Conservation (phyloP, 2,797 vertebrate genomes). For the Pangasius djambal region DNA sequence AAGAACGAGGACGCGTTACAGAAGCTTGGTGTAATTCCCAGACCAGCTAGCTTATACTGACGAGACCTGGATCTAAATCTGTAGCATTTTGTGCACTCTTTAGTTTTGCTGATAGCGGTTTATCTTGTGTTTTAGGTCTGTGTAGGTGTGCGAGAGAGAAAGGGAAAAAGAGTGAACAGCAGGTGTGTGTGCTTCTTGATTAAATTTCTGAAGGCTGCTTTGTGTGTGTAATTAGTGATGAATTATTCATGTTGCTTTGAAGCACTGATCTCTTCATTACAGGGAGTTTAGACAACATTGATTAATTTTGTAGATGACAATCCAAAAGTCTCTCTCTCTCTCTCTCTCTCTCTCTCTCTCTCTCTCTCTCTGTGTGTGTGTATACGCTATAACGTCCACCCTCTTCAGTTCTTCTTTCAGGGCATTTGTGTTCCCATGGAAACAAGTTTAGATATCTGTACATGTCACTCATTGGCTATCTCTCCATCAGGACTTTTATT, state of each 20-base stretch:
- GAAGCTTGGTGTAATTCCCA: conserved; percentile 11
- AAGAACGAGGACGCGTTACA: conserved; percentile 17
- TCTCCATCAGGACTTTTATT: conserved; percentile 32
- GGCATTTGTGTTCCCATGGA: conserved; percentile 45
- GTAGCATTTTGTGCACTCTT: conserved; percentile 4
- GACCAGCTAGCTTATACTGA: background rate
- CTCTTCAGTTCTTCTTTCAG: conserved; percentile 43
- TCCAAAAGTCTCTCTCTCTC: conserved; percentile 18
- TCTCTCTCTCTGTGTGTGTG: conserved; percentile 19
- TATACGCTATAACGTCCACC: background rate
- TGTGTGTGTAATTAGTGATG: conserved; percentile 56
- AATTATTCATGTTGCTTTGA: conserved; percentile 60
- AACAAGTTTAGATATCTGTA: conserved; percentile 43
- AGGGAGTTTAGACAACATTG: conserved; percentile 55
- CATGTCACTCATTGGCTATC: conserved; percentile 46
- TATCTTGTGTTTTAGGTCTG: conserved; percentile 8
- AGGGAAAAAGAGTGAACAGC: conserved; percentile 39
- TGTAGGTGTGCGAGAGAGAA: conserved; percentile 20
- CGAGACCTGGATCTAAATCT: conserved; percentile 28
- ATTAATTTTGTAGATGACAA: conserved; percentile 49
- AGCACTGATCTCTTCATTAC: conserved; percentile 56
- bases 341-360: conserved; percentile 1
- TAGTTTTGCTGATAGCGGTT: conserved; percentile 15
- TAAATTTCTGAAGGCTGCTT: conserved; percentile 49
- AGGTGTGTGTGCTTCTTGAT: conserved; percentile 57